Conservation (phyloP, 2,113 vertebrate species). For the Apus apus region DNA sequence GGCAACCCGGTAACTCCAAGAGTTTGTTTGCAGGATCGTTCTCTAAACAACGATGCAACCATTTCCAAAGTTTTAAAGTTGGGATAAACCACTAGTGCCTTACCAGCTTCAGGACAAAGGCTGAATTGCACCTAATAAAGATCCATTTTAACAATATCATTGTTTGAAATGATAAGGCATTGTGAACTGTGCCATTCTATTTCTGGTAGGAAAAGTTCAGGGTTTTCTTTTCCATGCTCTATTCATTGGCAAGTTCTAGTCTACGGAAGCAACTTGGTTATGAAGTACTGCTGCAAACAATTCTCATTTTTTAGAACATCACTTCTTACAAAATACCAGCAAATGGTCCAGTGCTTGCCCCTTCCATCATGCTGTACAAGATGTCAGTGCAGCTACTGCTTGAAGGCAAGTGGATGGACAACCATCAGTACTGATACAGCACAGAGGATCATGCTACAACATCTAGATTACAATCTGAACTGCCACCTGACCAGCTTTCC, state of each 20-base stretch:
- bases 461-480: background rate
- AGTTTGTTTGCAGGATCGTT: background rate
- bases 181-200: background rate
- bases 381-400: background rate
- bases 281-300: background rate
- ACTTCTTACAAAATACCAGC: background rate
- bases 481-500: background rate
- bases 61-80: background rate
- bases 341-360: background rate
- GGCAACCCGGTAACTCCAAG: accelerated
- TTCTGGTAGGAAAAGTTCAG: background rate
- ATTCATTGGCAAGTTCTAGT: accelerated
- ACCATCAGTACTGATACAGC: background rate
- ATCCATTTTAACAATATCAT: background rate
- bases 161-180: background rate
- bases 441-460: background rate
- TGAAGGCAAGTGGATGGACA: background rate
- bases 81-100: background rate
- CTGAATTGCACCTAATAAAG: background rate
- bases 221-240: background rate
- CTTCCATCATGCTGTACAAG: background rate
- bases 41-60: background rate
- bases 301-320: background rate
- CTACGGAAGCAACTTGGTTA: background rate
- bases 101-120: background rate